Conservation (phyloP, 2,113 vertebrate species). For the Zosterops pallidus region DNA sequence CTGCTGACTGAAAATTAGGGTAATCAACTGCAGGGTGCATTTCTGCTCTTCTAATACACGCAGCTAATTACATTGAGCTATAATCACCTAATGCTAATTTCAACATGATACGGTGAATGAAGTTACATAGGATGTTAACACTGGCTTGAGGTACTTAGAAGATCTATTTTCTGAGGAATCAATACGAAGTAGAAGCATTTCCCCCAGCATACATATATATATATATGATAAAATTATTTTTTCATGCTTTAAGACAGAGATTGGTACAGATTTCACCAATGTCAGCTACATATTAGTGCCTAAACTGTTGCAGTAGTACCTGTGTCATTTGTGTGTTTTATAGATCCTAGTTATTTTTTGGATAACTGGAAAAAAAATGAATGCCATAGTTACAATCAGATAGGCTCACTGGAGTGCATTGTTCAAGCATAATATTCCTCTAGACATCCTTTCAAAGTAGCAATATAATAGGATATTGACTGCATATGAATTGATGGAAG, state of each 20-base stretch:
- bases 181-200: not conserved
- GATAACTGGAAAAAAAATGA: not conserved
- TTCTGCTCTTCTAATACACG: not conserved
- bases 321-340: not conserved
- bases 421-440: not conserved
- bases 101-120: not conserved
- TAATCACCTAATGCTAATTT: not conserved
- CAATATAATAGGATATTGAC: slow-evolving; percentile 39
- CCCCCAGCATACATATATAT: not conserved
- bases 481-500: slow-evolving; percentile 2
- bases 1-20: not conserved
- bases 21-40: not conserved
- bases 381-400: not conserved
- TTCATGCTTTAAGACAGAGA: not conserved
- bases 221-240: not conserved
- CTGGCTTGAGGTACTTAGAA: not conserved
- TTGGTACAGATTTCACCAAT: not conserved
- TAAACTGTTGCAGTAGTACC: not conserved
- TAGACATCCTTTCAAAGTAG: not conserved
- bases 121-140: not conserved
- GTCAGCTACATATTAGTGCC: not conserved
- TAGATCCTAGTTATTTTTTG: not conserved
- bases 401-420: not conserved
- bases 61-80: not conserved
- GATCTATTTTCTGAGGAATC: not conserved